Conservation (phyloP, 2,888 invertebrate genomes). For the Drosophila koepferae region DNA sequence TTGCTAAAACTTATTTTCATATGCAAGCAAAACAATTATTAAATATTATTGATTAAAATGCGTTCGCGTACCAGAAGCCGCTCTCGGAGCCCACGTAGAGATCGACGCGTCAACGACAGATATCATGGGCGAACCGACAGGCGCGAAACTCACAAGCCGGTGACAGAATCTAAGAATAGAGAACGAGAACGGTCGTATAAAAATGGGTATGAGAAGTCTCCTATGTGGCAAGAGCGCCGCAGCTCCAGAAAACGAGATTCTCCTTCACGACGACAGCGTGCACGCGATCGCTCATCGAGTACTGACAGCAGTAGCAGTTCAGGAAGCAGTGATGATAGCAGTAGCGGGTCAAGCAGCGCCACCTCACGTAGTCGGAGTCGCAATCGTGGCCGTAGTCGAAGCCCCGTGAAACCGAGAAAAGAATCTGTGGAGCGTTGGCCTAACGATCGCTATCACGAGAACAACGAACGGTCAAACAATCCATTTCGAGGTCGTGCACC, state of each 20-base stretch:
- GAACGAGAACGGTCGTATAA: constrained; percentile 12
- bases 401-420: constrained; percentile 16
- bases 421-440: constrained; percentile 76
- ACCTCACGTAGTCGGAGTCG: constrained; percentile 30
- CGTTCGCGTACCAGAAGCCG: constrained; percentile 62
- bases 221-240: constrained; percentile 6
- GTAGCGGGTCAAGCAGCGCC: constrained; percentile 38
- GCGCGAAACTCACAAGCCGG: constrained; percentile 26
- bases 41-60: constrained; percentile 29
- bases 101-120: constrained; percentile 24
- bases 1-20: constrained; percentile 11
- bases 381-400: constrained; percentile 16
- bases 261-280: constrained; percentile 16
- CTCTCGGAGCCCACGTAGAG: constrained; percentile 51
- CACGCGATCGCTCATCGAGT: constrained; percentile 47
- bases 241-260: constrained; percentile 12
- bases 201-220: constrained; percentile 16
- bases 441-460: constrained; percentile 74
- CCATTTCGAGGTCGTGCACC: constrained; percentile 72
- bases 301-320: constrained; percentile 40
- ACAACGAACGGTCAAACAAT: constrained; percentile 58
- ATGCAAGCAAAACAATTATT: neutral
- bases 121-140: constrained; percentile 30
- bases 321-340: constrained; percentile 7
- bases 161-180: constrained; percentile 16